Conservation (phyloP, 2,888 invertebrate species). For the Frankliniella intonsa region DNA sequence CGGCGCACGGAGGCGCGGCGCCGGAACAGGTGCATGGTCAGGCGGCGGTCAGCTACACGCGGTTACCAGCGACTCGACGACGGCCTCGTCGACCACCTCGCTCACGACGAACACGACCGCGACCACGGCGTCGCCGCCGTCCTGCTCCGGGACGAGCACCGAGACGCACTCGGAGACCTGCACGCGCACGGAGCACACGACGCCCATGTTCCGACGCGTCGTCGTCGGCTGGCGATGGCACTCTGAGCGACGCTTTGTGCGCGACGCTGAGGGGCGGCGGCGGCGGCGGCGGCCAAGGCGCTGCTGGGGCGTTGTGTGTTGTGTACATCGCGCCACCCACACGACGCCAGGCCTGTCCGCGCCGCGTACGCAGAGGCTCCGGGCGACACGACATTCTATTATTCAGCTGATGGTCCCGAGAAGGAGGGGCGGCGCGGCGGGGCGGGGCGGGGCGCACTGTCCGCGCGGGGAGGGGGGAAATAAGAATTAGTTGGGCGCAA, state of each 20-base stretch:
- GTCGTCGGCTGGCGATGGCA: not conserved
- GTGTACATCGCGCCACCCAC: constrained; percentile 11
- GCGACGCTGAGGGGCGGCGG: not conserved
- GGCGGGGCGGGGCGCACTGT: not conserved
- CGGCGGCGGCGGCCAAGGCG: not conserved
- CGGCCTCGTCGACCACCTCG: not conserved
- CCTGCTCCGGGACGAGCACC: not conserved
- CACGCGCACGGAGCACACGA: constrained; percentile 4
- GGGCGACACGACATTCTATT: constrained; percentile 19
- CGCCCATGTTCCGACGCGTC: not conserved
- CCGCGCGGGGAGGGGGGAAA: too few relatives aligned
- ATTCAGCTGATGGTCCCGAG: constrained; percentile 9
- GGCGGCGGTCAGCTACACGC: not conserved
- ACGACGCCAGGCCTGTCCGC: not conserved
- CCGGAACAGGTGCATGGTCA: not conserved
- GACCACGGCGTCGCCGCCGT: not conserved
- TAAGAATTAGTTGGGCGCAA: not conserved
- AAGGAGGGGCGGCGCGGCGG: not conserved
- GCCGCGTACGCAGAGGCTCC: not conserved
- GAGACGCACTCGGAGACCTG: not conserved
- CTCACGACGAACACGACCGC: not conserved
- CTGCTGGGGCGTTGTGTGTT: not conserved
- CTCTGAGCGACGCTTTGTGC: not conserved
- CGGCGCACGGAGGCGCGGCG: constrained; percentile 10
- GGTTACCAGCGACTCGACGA: not conserved